Evolutionary conservation across 2,797 vertebrate species (phyloP), one percentile per base, ranked within the genome.

Genomic region (Alectoris magna): DNA sequence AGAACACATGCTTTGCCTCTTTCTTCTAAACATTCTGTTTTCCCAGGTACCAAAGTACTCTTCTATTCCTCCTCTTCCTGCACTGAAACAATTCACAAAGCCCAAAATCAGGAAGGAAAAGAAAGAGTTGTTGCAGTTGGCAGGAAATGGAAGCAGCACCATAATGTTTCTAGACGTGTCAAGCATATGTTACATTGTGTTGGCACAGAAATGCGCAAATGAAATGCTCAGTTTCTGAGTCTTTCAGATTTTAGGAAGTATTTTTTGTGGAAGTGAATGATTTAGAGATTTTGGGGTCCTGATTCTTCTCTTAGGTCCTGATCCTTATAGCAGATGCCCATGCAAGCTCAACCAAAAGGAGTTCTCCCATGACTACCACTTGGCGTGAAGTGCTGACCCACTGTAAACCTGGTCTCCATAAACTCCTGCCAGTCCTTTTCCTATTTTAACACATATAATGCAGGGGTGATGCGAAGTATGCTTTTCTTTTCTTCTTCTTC

Each of bases 121-220:
- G 51, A 80, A 71, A 69, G 74, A 49, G 39, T 89, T 76, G 81
- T 91, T 31, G 3, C 17, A 48, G 74, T 82, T 96, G 94, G 94
- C 92, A 93, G 83, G 83, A 91, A 91, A 96, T 86, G 85, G 91
- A 93, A 94, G 85, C 53, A 81, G 83, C 77, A 90, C 87, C 83
- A 84, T 92, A 93, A 88, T 90, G 90, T 88, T 96, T 94, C 96
- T 95, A 93, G 87, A 94, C 7, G 19, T 87, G 77, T 96, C 80
- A 92, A 95, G 53, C 87, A 89, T 96, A 93, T 94, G 85, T 91
- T 96, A 59, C n/a, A 34, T 85, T 80, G 87, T 73, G 85, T 77
- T 96, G 93, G 91, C 94, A 86, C 77, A 90, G 85, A 92, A 95
- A 96, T 84, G 92, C 92, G 88, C 90, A 96, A 95, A 94, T 43